Base-by-base conservation (phyloP, 2,888 invertebrate species). In the Limnephilus marmoratus region DNA sequence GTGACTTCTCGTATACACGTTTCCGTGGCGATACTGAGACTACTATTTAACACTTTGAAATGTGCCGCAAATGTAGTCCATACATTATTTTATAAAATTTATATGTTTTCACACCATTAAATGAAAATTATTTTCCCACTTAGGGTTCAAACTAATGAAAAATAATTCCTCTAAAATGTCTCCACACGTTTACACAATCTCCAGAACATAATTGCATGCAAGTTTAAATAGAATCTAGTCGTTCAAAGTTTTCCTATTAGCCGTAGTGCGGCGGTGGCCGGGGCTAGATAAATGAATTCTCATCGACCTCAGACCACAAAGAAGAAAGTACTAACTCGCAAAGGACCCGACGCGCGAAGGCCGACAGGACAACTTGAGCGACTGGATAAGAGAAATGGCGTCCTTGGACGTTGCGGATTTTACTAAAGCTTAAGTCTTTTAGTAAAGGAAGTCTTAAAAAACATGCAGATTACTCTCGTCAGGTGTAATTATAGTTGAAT, bases 211-310 rank as follows among this genome's bases (percentile, higher is more conserved):
- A 93, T 93, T 93, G 93, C 93, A 93, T 93, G 92, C 94, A 94
- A 94, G 93, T 94, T 94, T 94, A 94, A 94, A 94, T 94, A 94
- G 93, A 93, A 93, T 93, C 92, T 82, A 93, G 92, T 93, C 92
- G 91, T 94, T 94, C 90, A 94, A 94, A 94, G 93, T 94, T 94
- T 94, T 93, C 94, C 93, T 94, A 93, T 94, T 94, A 94, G 93
- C 93, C 91, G 92, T 85, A 88, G 89, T 89, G 92, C 91, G 92
- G 85, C 68, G 90, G 91, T 82, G 81, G 90, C 7, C 31, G 41
- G 92, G 91, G 88, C 37, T 92, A 93, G 92, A 93, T 93, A 93
- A 93, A 92, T 93, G 93, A 92, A 92, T 92, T 93, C 88, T 82
- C 91, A 89, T 90, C 89, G 86, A 90, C 87, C 90, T 45, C 41